These are phyloP conservation scores for Coelogynopora nodosa DNA, from an alignment of 2,888 invertebrate genomes.

Conservation along the genomic window DNA sequence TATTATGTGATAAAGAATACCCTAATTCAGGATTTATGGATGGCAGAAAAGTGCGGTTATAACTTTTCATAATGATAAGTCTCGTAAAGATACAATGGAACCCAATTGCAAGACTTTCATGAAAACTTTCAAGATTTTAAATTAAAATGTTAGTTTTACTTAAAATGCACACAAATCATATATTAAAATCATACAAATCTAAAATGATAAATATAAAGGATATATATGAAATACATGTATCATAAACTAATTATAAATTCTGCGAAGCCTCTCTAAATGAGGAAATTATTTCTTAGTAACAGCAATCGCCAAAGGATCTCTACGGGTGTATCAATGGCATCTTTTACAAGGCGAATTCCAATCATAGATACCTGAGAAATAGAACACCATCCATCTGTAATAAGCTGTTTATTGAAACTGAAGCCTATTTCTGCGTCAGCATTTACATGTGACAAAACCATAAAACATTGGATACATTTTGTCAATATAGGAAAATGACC, in stretches of 20 bases:
- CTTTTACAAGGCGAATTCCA: neutral
- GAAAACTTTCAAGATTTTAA: neutral
- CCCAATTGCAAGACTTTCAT: no score
- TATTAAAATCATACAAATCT: no score
- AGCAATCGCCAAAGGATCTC: neutral
- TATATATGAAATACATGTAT: no score
- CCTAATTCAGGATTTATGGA: neutral
- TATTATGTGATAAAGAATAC: neutral
- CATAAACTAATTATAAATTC: no score
- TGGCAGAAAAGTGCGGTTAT: no score
- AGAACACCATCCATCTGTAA: neutral
- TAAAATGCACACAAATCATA: no score
- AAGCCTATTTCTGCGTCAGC: neutral
- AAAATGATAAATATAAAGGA: no score
- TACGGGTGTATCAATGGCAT: neutral
- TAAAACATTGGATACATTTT: neutral
- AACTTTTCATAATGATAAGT: no score
- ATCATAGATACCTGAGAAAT: neutral
- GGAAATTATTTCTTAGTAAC: neutral
- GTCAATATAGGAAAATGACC: neutral
- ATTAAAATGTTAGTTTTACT: no score
- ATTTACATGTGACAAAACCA: neutral
- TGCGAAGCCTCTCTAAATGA: neutral
- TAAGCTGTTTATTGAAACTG: neutral
- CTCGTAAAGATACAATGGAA: no score